Evolutionary conservation across 1,140 invertebrate species (phyloP), one percentile per base, ranked within the genome.

Genomic region (Onthophagus taurus): DNA sequence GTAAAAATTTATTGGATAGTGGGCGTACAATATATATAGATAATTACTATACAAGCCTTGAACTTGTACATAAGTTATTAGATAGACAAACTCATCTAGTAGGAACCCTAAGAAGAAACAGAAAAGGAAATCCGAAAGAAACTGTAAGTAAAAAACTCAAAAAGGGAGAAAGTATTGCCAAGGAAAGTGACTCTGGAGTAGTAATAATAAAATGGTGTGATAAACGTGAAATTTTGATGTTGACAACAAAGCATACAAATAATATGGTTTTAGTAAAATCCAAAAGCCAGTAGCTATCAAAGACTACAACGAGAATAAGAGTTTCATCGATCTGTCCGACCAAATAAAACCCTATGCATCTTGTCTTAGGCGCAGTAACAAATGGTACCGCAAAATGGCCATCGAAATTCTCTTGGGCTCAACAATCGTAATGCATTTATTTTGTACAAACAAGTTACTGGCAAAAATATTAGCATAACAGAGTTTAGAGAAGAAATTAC

Each of bases 41-140:
- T 41, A 68, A 68, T 49, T 70, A 52, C 38, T 68, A 69, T 46
- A 68, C 61, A 11, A 62, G 56, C 26, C 34, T 63, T 51, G 71
- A 45, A 60, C 16, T 30, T 30, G 26, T 29, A 4, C 26, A 42
- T 9, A 26, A 42, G 31, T 17, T 42, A 13, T 18, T 68, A 42
- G 44, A 57, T 26, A 61, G 58, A 45, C 55, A 71, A 49, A 72
- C 64, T 2, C 61, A 72, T 63, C 53, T 66, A 6, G 49, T 67
- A 42, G 64, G 67, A 42, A 72, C 67, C 46, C 33, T 72, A 43
- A 47, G 57, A 42, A 45, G 42, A 36, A 34, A 49, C 31, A 30
- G 43, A 5, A 13, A 16, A 36, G 42, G 20, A 35, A 36, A 41
- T 49, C 21, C 42, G 20, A 45, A 45, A 36, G 23, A 39, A 33